Base-by-base conservation (phyloP, 2,888 invertebrate genomes). In the Lochmaea capreae region DNA sequence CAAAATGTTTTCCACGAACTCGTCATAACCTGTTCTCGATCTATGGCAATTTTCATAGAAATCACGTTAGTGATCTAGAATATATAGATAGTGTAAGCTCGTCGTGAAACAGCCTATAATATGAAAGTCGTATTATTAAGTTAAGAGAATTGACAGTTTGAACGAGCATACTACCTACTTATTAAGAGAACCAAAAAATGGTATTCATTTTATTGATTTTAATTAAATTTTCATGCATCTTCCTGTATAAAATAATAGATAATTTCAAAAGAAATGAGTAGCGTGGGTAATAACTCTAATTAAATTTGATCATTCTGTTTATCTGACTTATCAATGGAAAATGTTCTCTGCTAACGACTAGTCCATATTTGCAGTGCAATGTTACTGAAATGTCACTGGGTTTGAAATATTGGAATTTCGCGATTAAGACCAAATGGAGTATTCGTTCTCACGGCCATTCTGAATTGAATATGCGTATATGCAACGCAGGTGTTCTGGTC, bases 401-500 rank as follows among this genome's bases (percentile, higher is more conserved):
- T 70, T 72, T 69, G 69, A 75, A 68, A 62, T 75, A 75, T 75
- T 67, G 72, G 72, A 69, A 65, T 62, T 62, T 69, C 61, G 62
- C 68, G 75, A 72, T 62, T 68, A 69, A 57, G 54, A 61, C 73
- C 77, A 62, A 77, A 72, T 76, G 74, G 63, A 72, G 73, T 68
- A 49, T 54, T 71, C 70, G 73, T 78, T 78, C 78, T 78, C 78
- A 78, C 78, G 78, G 78, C 68, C 75, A 72, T 77, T 65, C 74
- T 71, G 18, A 18, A 65, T 65, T 33, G 65, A 71, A 65, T 65
- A 65, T 71, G 58, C 73, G 65, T 76, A 73, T 76, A 76, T 74
- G 75, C 77, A 80, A 79, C 75, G 80, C 81, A 81, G 81, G 81
- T 81, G 81, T 81, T 81, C 80, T 78, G 74, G 69, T 71, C 67